Base-by-base conservation (phyloP, 2,888 invertebrate species). In the Tachystola acroxantha region DNA sequence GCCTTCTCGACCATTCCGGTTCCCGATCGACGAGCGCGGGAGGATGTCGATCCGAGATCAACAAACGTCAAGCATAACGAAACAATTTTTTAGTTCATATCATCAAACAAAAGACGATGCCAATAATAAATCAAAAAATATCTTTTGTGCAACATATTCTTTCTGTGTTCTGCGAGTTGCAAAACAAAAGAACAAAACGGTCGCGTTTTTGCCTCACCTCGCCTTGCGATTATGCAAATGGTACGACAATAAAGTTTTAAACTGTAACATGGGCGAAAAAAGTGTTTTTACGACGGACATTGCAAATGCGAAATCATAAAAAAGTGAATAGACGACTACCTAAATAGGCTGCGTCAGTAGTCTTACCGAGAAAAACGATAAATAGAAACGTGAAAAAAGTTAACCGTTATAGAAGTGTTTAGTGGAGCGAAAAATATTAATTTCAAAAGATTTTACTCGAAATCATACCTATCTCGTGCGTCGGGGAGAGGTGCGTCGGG, bases 181-280 rank as follows among this genome's bases (percentile, higher is more conserved):
- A 51, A 70, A 71, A 77, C 70, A 80, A 79, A 70, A 62, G 68
- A 74, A 75, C 71, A 76, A 75, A 78, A 73, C 67, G 48, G 50
- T 57, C 61, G 50, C 54, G 69, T 82, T 84, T 85, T 85, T 81
- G 69, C 73, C 55, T 64, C 59, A 67, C 68, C 70, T 81, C 65
- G 71, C 69, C 64, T 72, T 69, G 74, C 69, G 79, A 78, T 81
- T 85, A 85, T 85, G 86, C 82, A 85, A 86, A 82, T 84, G 61
- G 72, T 52, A 62, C 61, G 62, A 74, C 80, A 80, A 77, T 85
- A 76, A 74, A 76, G 46, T 70, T 75, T 48, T 66, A 75, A 85
- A 85, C 66, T 81, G 81, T 79, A 82, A 77, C 78, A 70, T 61
- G 52, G 62, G 62, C 53, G 60, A 63, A 72, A 79, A 76, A 73